These are phyloP conservation scores for Cloeon dipterum DNA, from an alignment of 2,888 invertebrate species.

Conservation along the genomic window DNA sequence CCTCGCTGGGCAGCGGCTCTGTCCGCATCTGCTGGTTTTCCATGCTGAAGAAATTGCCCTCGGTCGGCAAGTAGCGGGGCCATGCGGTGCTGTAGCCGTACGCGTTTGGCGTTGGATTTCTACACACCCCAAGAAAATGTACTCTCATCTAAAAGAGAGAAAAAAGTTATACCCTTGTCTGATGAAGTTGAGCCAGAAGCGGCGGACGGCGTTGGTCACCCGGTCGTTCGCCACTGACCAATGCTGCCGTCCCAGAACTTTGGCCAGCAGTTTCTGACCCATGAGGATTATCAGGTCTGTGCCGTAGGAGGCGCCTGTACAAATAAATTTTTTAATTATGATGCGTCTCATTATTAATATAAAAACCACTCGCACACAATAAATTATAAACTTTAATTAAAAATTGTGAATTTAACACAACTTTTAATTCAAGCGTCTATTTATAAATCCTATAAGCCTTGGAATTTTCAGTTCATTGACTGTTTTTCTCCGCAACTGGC, in stretches of 20 bases:
- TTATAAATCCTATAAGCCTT: no score
- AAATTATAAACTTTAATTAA: no score
- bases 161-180: constrained; percentile 17
- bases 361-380: no score
- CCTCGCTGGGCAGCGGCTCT: neutral
- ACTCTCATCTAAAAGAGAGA: neutral
- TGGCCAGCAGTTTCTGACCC: constrained; percentile 39
- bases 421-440: no score
- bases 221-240: constrained; percentile 32
- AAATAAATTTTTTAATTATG: constrained; percentile 2
- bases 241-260: constrained; percentile 36
- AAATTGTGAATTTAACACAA: no score
- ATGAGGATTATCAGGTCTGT: constrained; percentile 32
- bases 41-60: constrained; percentile 10
- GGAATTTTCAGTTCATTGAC: no score
- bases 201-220: constrained; percentile 25
- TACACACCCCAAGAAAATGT: constrained; percentile 12
- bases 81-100: constrained; percentile 23
- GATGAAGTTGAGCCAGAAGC: constrained; percentile 24
- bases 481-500: no score
- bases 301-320: constrained; percentile 36
- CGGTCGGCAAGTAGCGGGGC: constrained; percentile 26
- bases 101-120: constrained; percentile 29
- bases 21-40: constrained; percentile 7
- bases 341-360: neutral